phyloP scores from a whole-genome alignment of 2,888 invertebrate species.

The Cantharis rufa region DNA sequence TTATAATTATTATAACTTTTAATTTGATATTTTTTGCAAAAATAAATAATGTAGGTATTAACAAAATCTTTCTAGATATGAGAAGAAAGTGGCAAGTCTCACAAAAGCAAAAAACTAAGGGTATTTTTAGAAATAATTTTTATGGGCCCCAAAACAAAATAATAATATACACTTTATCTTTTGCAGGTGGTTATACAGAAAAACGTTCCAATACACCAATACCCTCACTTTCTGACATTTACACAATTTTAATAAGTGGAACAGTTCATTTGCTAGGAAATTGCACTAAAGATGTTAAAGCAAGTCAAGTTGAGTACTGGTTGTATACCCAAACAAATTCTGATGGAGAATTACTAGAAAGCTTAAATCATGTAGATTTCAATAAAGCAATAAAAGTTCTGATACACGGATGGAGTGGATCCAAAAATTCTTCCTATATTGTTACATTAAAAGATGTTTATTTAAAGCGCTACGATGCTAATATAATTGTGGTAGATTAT shows the following conservation, averaged over 20 bases:
- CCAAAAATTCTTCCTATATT: not conserved
- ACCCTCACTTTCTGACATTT: not conserved
- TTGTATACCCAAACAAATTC: not conserved
- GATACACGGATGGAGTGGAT: not conserved
- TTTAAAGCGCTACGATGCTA: not conserved
- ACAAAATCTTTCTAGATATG: no score
- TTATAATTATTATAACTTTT: no score
- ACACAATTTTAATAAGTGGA: not conserved
- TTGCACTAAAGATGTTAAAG: not conserved
- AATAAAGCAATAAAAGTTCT: not conserved
- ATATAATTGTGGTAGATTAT: slow-evolving; percentile 6
- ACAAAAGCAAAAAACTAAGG: no score
- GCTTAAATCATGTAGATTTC: not conserved
- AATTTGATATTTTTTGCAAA: no score
- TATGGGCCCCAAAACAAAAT: no score
- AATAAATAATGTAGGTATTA: no score
- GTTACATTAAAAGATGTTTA: not conserved
- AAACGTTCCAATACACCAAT: not conserved
- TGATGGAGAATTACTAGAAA: not conserved
- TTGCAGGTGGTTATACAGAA: no score
- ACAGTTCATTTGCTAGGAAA: not conserved
- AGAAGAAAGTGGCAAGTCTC: no score
- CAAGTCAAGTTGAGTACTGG: not conserved
- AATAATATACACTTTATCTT: no score
- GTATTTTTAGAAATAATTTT: no score